phyloP scores from a whole-genome alignment of 1,140 invertebrate species.

The Scaptomyza pallida region DNA sequence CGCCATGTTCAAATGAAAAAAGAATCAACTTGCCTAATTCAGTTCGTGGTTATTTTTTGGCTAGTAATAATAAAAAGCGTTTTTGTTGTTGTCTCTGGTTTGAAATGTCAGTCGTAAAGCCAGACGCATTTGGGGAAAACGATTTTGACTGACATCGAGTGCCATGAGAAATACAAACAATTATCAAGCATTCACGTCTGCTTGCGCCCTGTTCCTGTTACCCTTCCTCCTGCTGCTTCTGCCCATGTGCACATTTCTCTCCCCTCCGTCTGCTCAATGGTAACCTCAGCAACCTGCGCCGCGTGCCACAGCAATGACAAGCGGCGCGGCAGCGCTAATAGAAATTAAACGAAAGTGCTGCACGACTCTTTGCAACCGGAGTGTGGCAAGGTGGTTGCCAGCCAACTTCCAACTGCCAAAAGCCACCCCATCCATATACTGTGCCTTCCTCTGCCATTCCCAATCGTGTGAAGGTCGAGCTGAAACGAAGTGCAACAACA shows the following conservation, averaged over 20 bases:
- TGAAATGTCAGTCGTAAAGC: constrained; percentile 22
- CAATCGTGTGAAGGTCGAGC: constrained; percentile 58
- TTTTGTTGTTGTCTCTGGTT: not conserved
- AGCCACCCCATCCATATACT: not conserved
- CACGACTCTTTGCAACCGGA: not conserved
- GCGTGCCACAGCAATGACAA: constrained; percentile 76
- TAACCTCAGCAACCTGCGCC: constrained; percentile 78
- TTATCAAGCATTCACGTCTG: constrained; percentile 40
- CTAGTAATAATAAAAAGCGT: not conserved
- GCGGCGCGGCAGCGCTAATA: constrained; percentile 68
- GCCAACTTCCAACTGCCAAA: not conserved
- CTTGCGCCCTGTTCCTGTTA: constrained; percentile 12
- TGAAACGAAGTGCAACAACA: constrained; percentile 52
- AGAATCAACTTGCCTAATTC: not conserved
- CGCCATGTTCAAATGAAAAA: not conserved
- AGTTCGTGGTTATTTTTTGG: not conserved
- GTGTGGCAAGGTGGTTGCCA: constrained; percentile 6
- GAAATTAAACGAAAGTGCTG: constrained; percentile 79
- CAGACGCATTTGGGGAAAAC: constrained; percentile 39
- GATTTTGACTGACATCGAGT: constrained; percentile 79
- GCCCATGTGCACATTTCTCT: constrained; percentile 5
- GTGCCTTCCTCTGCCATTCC: constrained; percentile 33
- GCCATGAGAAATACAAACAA: constrained; percentile 82
- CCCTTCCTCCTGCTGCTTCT: not conserved
- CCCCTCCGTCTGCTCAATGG: constrained; percentile 32